Evolutionary conservation across 2,888 invertebrate species (phyloP).

Genomic region (Spialia ferax): DNA sequence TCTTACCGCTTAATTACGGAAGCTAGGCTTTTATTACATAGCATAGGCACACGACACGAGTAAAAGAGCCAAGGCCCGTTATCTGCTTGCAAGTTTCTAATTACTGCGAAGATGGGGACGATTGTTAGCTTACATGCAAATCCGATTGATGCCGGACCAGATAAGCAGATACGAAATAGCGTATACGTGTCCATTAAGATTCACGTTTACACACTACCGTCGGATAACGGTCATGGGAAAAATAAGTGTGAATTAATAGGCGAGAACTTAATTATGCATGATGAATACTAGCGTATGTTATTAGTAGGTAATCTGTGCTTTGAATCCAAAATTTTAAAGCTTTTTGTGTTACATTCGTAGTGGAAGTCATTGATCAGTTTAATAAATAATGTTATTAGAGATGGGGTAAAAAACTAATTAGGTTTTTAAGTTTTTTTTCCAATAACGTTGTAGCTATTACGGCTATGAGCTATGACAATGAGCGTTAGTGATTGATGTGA

Average conservation of each 20-base stretch:
- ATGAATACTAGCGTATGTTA: conserved; percentile 24
- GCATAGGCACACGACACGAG: not conserved
- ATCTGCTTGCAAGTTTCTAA: conserved; percentile 71
- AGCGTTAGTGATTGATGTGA: conserved; percentile 76
- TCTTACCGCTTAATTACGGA: conserved; percentile 5
- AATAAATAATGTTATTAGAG: not conserved
- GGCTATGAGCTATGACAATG: conserved; percentile 69
- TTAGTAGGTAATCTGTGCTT: not conserved
- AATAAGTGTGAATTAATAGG: conserved; percentile 27
- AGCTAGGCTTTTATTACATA: conserved; percentile 8
- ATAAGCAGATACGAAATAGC: conserved; percentile 58
- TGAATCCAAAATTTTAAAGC: no score
- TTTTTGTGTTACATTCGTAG: no score
- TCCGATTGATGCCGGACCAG: conserved; percentile 65
- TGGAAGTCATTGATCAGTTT: not conserved
- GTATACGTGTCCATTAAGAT: conserved; percentile 33
- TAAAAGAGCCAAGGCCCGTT: conserved; percentile 24
- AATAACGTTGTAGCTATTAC: not conserved
- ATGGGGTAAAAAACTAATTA: no score
- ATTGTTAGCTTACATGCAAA: conserved; percentile 80
- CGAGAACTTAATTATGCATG: conserved; percentile 23
- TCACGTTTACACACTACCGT: conserved; percentile 15
- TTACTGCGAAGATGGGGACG: conserved; percentile 73
- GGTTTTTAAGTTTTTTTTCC: not conserved
- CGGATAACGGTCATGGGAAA: conserved; percentile 31